These are phyloP conservation scores for Caenorhabditis sinica DNA, from an alignment of 2,888 invertebrate species.

Conservation along the genomic window DNA sequence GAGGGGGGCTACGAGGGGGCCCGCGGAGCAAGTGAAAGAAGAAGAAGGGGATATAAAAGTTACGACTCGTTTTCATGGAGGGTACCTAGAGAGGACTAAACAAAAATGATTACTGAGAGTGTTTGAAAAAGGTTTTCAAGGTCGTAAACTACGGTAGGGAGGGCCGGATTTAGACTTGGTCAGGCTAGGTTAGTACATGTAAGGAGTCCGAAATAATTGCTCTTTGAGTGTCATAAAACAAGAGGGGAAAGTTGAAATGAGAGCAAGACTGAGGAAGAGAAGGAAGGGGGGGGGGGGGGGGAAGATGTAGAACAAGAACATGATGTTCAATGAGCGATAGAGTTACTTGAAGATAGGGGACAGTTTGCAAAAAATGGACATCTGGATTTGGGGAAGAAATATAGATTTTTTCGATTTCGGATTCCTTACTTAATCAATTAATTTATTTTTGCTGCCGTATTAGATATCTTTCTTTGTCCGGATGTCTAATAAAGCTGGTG, in stretches of 20 bases:
- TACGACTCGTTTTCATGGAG: slow-evolving; percentile 31
- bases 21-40: slow-evolving; percentile 1
- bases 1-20: neutral
- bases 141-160: neutral
- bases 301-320: neutral
- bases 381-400: neutral
- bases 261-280: neutral
- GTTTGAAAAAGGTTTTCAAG: neutral
- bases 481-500: too few relatives aligned
- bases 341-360: slow-evolving; percentile 5
- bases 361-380: neutral
- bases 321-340: slow-evolving; percentile 8
- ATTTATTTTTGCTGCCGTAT: too few relatives aligned
- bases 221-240: neutral
- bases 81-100: neutral
- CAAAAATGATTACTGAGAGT: slow-evolving; percentile 15
- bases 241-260: neutral
- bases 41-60: slow-evolving; percentile 54
- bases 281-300: neutral
- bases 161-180: neutral
- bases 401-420: too few relatives aligned
- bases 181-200: slow-evolving; percentile 6
- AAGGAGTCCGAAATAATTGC: neutral
- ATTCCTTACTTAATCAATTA: too few relatives aligned
- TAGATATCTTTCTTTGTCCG: too few relatives aligned